Evolutionary conservation across 2,888 invertebrate genomes (phyloP).

Genomic region (Drosophila robusta): DNA sequence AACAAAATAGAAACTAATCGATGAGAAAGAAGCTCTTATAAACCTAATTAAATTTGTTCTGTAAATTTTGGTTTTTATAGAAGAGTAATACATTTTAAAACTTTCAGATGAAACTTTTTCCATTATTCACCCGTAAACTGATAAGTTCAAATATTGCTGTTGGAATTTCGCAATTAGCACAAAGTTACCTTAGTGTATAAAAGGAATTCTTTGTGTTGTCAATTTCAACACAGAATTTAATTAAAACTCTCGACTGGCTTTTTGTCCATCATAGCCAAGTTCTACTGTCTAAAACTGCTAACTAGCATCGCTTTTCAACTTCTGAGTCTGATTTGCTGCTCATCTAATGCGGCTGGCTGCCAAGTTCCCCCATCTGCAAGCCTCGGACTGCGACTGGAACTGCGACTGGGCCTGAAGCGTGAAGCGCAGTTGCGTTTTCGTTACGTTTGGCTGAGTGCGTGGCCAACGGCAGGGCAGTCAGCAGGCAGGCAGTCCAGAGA

Average conservation of each 20-base stretch:
- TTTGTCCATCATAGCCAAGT: constrained; percentile 6
- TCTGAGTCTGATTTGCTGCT: constrained; percentile 58
- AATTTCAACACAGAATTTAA: background rate
- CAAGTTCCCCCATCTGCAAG: constrained; percentile 15
- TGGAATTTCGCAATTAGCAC: too few species aligned
- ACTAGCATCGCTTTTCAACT: constrained; percentile 22
- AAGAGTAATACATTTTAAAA: too few species aligned
- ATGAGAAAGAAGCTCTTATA: too few species aligned
- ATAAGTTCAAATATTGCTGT: too few species aligned
- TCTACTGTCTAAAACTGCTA: constrained; percentile 25
- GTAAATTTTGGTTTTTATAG: too few species aligned
- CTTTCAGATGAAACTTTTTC: too few species aligned
- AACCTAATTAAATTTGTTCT: too few species aligned
- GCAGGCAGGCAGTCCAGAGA: constrained; percentile 21
- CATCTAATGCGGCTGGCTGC: constrained; percentile 54
- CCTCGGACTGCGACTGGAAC: constrained; percentile 3
- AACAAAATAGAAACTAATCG: too few species aligned
- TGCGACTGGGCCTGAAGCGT: constrained; percentile 65
- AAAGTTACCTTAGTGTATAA: too few species aligned
- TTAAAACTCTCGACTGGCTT: background rate
- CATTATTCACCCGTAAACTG: too few species aligned
- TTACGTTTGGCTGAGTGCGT: constrained; percentile 76
- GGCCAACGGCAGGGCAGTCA: constrained; percentile 34
- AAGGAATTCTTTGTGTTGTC: too few species aligned
- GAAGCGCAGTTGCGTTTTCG: constrained; percentile 80